These are phyloP conservation scores for Stigmatopora argus DNA, from an alignment of 2,113 vertebrate genomes.

Conservation along the genomic window DNA sequence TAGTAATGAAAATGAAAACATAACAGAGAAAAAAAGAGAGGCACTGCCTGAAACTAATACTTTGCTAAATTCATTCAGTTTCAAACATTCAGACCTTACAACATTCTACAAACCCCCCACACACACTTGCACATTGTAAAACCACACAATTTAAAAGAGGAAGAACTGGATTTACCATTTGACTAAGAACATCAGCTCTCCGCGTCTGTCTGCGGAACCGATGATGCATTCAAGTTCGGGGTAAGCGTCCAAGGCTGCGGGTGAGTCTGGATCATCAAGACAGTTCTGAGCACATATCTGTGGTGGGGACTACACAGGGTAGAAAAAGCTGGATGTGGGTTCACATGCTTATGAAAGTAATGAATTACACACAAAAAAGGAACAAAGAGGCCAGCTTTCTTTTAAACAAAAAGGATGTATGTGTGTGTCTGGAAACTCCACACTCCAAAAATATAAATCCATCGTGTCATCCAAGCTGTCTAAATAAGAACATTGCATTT, in stretches of 20 bases:
- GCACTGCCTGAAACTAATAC: not conserved
- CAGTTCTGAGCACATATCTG: constrained; percentile 30
- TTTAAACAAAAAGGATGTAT: not conserved
- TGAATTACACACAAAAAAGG: not conserved
- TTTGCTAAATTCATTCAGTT: not conserved
- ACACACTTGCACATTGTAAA: not conserved
- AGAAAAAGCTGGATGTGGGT: not conserved
- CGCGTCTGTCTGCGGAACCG: constrained; percentile 92
- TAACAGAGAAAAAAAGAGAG: not conserved
- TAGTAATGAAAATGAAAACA: no score
- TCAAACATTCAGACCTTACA: not conserved
- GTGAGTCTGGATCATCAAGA: constrained; percentile 64
- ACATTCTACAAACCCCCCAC: not conserved
- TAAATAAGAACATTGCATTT: not conserved
- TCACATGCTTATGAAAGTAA: not conserved
- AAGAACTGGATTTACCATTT: constrained; percentile 81
- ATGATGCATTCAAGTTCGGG: constrained; percentile 96
- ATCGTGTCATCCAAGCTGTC: not conserved
- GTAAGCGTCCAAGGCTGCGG: constrained; percentile 76
- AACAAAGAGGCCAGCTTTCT: not conserved
- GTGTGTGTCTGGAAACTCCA: not conserved
- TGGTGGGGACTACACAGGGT: constrained; percentile 41
- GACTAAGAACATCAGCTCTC: constrained; percentile 98
- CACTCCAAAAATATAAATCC: not conserved
- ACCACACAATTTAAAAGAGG: constrained; percentile 19